Percentiles rank a stretch among this genome's conserved stretches.
Evolutionary conservation across 2,888 invertebrate genomes (phyloP).

Genomic region (Scaeva pyrastri): DNA sequence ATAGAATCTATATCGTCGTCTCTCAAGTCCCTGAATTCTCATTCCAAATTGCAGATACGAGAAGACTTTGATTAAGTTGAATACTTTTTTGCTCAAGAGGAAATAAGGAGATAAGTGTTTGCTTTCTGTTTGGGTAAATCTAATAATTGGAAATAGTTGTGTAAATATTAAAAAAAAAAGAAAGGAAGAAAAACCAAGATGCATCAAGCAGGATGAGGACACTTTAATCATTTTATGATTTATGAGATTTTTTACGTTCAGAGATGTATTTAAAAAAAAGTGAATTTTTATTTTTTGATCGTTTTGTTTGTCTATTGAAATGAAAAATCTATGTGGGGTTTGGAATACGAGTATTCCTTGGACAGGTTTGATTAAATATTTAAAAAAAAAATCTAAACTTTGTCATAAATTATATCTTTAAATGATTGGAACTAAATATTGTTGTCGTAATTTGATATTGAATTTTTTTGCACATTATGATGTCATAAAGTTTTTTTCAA

Average conservation of each 20-base stretch:
- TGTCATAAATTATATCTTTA: too few species aligned
- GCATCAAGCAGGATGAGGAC: constrained; percentile 11
- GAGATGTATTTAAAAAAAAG: constrained; percentile 7
- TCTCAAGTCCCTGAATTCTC: neutral
- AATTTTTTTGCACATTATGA: too few species aligned
- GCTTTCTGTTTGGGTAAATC: constrained; percentile 71
- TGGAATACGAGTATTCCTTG: too few species aligned
- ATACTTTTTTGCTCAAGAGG: constrained; percentile 50
- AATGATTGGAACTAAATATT: too few species aligned
- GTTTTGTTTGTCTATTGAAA: constrained; percentile 27
- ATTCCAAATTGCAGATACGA: constrained; percentile 38
- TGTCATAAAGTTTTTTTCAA: too few species aligned
- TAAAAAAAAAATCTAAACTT: too few species aligned
- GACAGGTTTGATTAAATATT: too few species aligned
- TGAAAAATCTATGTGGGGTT: constrained; percentile 33
- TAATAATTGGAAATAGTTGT: constrained; percentile 74
- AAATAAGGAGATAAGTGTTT: constrained; percentile 72
- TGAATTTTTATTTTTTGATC: neutral
- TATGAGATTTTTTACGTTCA: constrained; percentile 26
- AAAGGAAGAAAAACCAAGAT: constrained; percentile 1
- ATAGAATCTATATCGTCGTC: constrained; percentile 13
- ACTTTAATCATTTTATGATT: constrained; percentile 51
- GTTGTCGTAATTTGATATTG: too few species aligned
- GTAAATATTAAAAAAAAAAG: constrained; percentile 27
- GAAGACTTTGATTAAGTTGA: constrained; percentile 72